Base-by-base conservation (phyloP, 2,888 invertebrate species). In the Ochropacha duplaris region DNA sequence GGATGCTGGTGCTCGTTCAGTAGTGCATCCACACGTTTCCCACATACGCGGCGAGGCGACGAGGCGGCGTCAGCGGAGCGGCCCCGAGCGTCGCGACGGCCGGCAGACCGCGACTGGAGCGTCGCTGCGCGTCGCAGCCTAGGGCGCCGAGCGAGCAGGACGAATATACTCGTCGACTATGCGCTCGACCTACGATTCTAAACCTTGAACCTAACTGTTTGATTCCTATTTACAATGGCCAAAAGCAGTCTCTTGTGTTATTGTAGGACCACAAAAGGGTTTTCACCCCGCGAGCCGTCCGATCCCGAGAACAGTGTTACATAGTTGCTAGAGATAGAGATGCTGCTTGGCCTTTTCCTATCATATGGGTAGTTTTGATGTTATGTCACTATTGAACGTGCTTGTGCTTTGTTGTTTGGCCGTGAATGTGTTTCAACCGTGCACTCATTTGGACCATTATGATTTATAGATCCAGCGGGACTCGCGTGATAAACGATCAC, bases 61-160 rank as follows among this genome's bases (percentile, higher is more conserved):
- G 76, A 72, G 73, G 79, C 73, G 75, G 69, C 72, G 68, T 61
- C 69, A 84, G 82, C 89, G 80, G 78, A 82, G 84, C 87, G 85
- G 87, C 89, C 88, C 87, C 90, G 81, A 89, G 87, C 90, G 90
- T 91, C 92, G 92, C 92, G 89, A 87, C 90, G 91, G 91, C 91
- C 91, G 92, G 88, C 91, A 84, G 87, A 92, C 90, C 90, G 91
- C 92, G 92, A 93, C 92, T 92, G 92, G 89, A 86, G 87, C 90
- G 88, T 81, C 86, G 83, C 82, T 83, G 88, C 86, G 88, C 90
- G 88, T 82, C 86, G 87, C 90, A 86, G 85, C 87, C 89, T 87
- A 86, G 86, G 84, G 87, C 89, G 85, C 79, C 84, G 90, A 78
- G 87, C 79, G 92, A 91, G 90, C 89, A 83, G 87, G 91, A 92